Evolutionary conservation across 2,113 vertebrate species (phyloP), one percentile per base, ranked within the genome.

Genomic region (Xenus cinereus): DNA sequence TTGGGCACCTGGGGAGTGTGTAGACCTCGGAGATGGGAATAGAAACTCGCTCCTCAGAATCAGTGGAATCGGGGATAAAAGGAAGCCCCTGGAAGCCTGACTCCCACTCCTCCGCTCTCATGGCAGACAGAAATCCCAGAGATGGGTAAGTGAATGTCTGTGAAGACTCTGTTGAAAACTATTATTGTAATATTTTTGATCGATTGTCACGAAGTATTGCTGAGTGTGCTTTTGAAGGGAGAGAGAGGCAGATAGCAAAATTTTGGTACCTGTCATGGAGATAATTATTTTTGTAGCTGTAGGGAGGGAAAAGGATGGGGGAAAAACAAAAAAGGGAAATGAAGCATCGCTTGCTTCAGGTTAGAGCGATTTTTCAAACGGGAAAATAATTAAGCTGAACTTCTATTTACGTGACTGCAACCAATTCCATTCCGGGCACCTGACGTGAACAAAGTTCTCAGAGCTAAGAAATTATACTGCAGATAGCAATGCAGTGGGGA

Each of bases 331-430:
- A 74, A 90, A 88, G 45, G 53, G 77, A 94, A 84, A 87, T 37
- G 63, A 93, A 93, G 46, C 50, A 33, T 90, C 2, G 0, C 24
- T 89, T 69, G 59, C 75, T 94, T 82, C 87, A 91, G 59, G 74
- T 93, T 62, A 69, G 78, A 76, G 59, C 79, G 59, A 48, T 87
- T 93, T 93, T 89, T 90, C 35, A 79, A 87, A 80, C 7, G 33
- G 59, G 82, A 57, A 62, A 93, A 95, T 84, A 95, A 87, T 91
- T 90, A 94, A 83, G 28, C n/a, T 85, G 82, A 91, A 93, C 71
- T 94, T 89, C 66, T 91, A 27, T 88, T 95, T 95, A 77, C 3
- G 4, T 91, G 84, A n/a, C 74, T 88, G 71, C 63, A 69, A 7
- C 41, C 0, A 0, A 45, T 87, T 91, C 53, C 50, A 9, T 66